A percentile compares a stretch with the other conserved stretches of the same genome.
Conservation (phyloP, 1,140 invertebrate species). For the Bemisia tabaci region DNA sequence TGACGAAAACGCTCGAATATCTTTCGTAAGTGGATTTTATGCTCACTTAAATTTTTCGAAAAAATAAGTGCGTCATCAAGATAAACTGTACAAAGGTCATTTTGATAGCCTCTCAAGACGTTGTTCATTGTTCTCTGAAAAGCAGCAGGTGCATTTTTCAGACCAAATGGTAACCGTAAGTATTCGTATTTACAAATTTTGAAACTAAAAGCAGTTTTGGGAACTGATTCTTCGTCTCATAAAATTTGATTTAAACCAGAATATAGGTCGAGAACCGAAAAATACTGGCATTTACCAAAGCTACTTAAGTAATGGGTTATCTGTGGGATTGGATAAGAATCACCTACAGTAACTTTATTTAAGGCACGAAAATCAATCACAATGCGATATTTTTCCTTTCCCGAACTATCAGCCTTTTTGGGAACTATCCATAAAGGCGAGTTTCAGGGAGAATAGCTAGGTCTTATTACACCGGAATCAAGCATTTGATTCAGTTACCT, state of each 20-base stretch:
- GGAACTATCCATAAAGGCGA: slow-evolving; percentile 23
- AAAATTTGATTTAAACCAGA: slow-evolving; percentile 35
- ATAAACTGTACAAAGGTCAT: neutral
- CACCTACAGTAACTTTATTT: slow-evolving; percentile 8
- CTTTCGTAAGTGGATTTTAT: neutral
- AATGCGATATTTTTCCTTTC: neutral
- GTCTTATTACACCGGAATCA: slow-evolving; percentile 26
- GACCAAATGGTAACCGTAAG: slow-evolving; percentile 31
- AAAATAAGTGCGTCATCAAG: slow-evolving; percentile 4
- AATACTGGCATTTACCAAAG: slow-evolving; percentile 29
- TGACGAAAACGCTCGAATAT: slow-evolving; percentile 1
- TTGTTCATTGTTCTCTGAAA: slow-evolving; percentile 27
- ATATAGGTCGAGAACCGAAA: slow-evolving; percentile 34
- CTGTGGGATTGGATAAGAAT: slow-evolving; percentile 30
- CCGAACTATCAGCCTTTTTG: neutral
- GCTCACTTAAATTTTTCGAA: neutral
- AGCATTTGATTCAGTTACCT: slow-evolving; percentile 12
- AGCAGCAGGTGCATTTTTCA: slow-evolving; percentile 31
- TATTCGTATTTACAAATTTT: slow-evolving; percentile 28
- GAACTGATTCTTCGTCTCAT: slow-evolving; percentile 23
- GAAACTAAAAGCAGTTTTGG: slow-evolving; percentile 29
- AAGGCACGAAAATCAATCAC: neutral
- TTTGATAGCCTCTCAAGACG: neutral
- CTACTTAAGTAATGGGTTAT: slow-evolving; percentile 25
- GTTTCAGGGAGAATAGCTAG: slow-evolving; percentile 32